Conservation (phyloP, 2,888 invertebrate species). For the Lepidochitona cinerea region DNA sequence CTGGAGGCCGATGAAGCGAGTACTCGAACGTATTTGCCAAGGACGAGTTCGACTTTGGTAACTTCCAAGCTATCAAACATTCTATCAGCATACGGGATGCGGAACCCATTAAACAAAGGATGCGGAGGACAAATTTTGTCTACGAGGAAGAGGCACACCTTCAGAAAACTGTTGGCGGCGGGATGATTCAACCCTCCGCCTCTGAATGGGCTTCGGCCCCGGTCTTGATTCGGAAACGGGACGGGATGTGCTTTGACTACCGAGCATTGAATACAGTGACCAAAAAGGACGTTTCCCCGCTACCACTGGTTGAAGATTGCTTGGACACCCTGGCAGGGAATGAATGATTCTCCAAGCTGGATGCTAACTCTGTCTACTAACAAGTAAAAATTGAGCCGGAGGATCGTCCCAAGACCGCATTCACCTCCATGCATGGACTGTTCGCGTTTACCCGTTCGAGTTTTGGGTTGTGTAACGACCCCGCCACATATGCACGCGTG, state of each 20-base stretch:
- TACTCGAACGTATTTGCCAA: constrained; percentile 25
- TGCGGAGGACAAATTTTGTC: constrained; percentile 30
- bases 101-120: constrained; percentile 26
- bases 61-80: constrained; percentile 27
- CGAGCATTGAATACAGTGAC: constrained; percentile 25
- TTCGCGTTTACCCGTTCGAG: constrained; percentile 1
- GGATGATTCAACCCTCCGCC: constrained; percentile 18
- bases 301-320: constrained; percentile 32
- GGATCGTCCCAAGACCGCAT: constrained; percentile 12
- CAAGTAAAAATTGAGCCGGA: constrained; percentile 22
- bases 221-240: constrained; percentile 28
- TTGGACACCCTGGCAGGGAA: constrained; percentile 27
- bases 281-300: constrained; percentile 25
- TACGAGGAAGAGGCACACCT: constrained; percentile 28
- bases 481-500: too few relatives aligned
- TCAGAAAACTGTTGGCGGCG: constrained; percentile 24
- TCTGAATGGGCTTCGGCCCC: constrained; percentile 30
- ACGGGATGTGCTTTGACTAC: constrained; percentile 32
- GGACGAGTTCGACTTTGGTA: constrained; percentile 23
- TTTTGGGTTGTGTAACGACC: not conserved
- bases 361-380: constrained; percentile 37
- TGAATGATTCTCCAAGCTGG: constrained; percentile 32
- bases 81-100: constrained; percentile 25
- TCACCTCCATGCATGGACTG: constrained; percentile 7
- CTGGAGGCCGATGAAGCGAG: constrained; percentile 13